Evolutionary conservation across 2,888 invertebrate genomes (phyloP), one percentile per base, ranked within the genome.

Genomic region (Dryobotodes eremita): DNA sequence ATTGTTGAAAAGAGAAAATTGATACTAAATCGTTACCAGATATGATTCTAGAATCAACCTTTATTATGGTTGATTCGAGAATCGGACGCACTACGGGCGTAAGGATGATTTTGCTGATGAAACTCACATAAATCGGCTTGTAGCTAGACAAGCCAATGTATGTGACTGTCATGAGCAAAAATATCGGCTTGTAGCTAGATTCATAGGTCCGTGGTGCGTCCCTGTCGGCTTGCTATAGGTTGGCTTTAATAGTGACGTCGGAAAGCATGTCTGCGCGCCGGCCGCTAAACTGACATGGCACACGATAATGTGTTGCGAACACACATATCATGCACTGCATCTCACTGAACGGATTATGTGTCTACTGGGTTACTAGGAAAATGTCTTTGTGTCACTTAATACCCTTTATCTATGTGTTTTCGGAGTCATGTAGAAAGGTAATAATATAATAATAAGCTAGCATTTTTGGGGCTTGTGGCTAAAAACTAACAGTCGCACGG

Each of bases 331-430:
- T 11, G 10, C 5, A 65, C 26, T 36, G 26, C 17, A 46, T 48
- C 36, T 23, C 20, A 65, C 31, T 68, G 15, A 62, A 17, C 55
- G 11, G 42, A 71, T 71, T 71, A 48, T 17, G 76, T 71, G 20
- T 50, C 20, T 15, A 64, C 36, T 42, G n/a, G 17, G 53, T 36
- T 36, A n/a, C 20, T 70, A 17, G 11, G 17, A 42, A 36, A 23
- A 46, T 65, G 5, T n/a, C 13, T 46, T 62, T 42, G 50, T 76
- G 26, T 42, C 2, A 62, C 5, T 23, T 42, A 61, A n/a, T n/a
- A 31, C 42, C 5, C 26, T 61, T 75, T 53, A 31, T 4, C 55
- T 3, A 23, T 23, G 3, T 23, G 8, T 17, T 6, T 31, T 26
- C 15, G 13, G 23, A 42, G 11, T 42, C 1, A 48, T 50, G 11